Base-by-base conservation (phyloP, 1,140 invertebrate species). In the Nilaparvata lugens region DNA sequence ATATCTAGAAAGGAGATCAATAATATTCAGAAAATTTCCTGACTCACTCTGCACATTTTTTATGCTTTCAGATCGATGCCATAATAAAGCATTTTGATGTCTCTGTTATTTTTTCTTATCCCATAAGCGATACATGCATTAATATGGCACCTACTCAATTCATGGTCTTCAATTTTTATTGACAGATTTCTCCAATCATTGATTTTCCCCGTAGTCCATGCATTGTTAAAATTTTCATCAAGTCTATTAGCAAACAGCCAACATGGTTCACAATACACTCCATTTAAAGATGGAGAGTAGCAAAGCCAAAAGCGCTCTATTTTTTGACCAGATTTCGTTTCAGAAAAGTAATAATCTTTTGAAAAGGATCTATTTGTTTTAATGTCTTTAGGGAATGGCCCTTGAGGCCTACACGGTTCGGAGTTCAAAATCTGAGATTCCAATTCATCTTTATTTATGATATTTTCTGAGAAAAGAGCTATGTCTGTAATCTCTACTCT, bases 131-230 rank as follows among this genome's bases (percentile, higher is more conserved):
- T 28, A 28, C 25, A 28, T 28, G 25, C 25, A 28, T 28, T 28
- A 25, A 53, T 53, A 53, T 16, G 21, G 21, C 52, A 53, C 52
- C 19, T 53, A 53, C 52, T 53, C 52, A 53, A 53, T 53, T 53
- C 13, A 18, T 53, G 52, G 18, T 53, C 52, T 53, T 53, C 13
- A 53, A 53, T 18, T 53, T 53, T 53, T 53, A 4, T 16, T 53
- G 21, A 53, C n/a, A 23, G 52, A 53, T 53, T 53, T 53, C 52
- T 53, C 52, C 52, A 53, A 53, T 53, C 52, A 53, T 53, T 53
- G 21, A 53, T 53, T 53, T 53, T 53, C 25, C n/a, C 52, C 18
- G 52, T 16, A 53, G n/a, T 18, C 52, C 52, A 53, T 53, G 52
- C 52, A 53, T 53, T 24, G n/a, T 16, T 18, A 18, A 53, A 53